These are phyloP conservation scores for Phasia obesa DNA, from an alignment of 2,888 invertebrate species.

Conservation along the genomic window DNA sequence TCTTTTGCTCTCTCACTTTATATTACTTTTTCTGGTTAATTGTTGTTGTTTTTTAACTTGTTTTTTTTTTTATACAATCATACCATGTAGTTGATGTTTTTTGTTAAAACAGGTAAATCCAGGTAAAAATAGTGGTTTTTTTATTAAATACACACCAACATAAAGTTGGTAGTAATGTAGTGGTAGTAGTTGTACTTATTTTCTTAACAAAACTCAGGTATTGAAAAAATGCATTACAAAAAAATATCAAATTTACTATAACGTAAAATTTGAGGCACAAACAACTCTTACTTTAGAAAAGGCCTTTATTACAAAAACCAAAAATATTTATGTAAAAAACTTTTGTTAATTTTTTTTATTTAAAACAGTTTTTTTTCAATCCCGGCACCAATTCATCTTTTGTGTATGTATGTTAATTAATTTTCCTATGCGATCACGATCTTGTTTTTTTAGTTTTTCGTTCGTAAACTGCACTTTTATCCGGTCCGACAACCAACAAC, in stretches of 20 bases:
- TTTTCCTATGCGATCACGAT: constrained; percentile 51
- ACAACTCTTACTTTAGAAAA: background rate
- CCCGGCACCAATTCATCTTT: constrained; percentile 53
- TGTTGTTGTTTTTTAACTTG: constrained; percentile 45
- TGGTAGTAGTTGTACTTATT: constrained; percentile 33
- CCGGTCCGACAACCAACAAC: constrained; percentile 57
- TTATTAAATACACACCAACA: constrained; percentile 68
- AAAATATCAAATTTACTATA: constrained; percentile 45
- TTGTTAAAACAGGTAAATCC: constrained; percentile 79
- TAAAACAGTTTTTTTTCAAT: constrained; percentile 1
- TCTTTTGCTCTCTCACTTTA: constrained; percentile 69
- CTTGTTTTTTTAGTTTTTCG: constrained; percentile 12
- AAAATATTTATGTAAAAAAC: background rate
- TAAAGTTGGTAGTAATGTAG: constrained; percentile 59
- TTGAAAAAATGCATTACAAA: constrained; percentile 70
- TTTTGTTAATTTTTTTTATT: constrained; percentile 26
- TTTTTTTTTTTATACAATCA: constrained; percentile 46
- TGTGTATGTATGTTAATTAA: constrained; percentile 29
- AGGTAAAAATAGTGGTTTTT: constrained; percentile 79
- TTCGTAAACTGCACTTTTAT: background rate
- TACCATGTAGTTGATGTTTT: constrained; percentile 37
- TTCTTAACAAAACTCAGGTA: constrained; percentile 28
- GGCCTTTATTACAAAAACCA: background rate
- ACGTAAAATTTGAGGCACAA: constrained; percentile 30
- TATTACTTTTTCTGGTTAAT: constrained; percentile 39